A percentile compares a stretch with the other conserved stretches of the same genome.
These are phyloP conservation scores for Blera fallax DNA, from an alignment of 2,888 invertebrate genomes.

Conservation along the genomic window DNA sequence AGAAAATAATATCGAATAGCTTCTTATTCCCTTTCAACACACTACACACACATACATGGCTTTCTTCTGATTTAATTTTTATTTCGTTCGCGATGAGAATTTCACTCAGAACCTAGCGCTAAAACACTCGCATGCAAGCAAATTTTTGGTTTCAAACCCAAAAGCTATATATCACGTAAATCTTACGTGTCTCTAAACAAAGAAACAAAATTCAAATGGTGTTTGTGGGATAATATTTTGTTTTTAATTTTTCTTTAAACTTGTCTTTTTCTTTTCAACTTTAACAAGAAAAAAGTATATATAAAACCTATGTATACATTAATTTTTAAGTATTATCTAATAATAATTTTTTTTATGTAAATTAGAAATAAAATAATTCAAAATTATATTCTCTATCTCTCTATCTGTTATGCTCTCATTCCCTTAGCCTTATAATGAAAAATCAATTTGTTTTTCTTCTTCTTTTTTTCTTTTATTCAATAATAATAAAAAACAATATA, in stretches of 20 bases:
- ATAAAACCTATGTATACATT: conserved; percentile 66
- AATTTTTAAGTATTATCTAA: conserved; percentile 70
- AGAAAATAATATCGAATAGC: conserved; percentile 52
- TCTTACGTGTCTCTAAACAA: neutral
- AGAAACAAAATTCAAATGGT: neutral
- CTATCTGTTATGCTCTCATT: conserved; percentile 60
- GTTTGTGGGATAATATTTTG: conserved; percentile 33
- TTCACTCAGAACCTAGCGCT: conserved; percentile 6
- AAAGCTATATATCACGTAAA: conserved; percentile 5
- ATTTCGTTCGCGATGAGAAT: conserved; percentile 8
- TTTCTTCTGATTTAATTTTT: conserved; percentile 48
- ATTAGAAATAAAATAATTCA: conserved; percentile 61
- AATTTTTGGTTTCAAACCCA: neutral
- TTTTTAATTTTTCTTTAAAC: conserved; percentile 17
- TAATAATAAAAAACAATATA: conserved; percentile 18
- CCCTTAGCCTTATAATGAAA: conserved; percentile 53
- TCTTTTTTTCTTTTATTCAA: conserved; percentile 31
- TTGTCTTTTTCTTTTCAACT: conserved; percentile 8
- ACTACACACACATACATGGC: conserved; percentile 26
- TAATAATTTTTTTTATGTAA: conserved; percentile 65
- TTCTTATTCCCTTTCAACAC: conserved; percentile 47
- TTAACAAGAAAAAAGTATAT: conserved; percentile 50
- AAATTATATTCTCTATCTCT: conserved; percentile 39
- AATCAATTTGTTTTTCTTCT: conserved; percentile 33
- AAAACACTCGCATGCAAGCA: conserved; percentile 50